Conservation (phyloP, 35 echinoderm and acorn worm genomes). For the Apostichopus japonicus region DNA sequence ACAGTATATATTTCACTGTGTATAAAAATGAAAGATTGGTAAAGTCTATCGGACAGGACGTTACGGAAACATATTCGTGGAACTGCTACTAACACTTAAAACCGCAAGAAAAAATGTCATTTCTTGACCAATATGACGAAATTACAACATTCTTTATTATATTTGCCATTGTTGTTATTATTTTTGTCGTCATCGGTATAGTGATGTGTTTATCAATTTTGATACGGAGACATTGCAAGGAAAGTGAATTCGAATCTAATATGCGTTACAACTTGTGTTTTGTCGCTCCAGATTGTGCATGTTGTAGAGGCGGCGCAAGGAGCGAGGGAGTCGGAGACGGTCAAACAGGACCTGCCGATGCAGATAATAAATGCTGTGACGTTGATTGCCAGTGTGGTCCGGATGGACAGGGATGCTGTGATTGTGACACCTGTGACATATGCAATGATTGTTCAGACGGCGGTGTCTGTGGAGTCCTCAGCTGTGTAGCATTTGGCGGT, state of each 20-base stretch:
- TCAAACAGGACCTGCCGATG: not conserved
- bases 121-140: slow-evolving; percentile 5
- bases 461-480: not conserved
- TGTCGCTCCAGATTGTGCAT: not conserved
- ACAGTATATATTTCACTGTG: no score
- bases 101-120: not conserved
- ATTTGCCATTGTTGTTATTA: not conserved
- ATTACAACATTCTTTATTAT: not conserved
- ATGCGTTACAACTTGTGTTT: not conserved
- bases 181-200: not conserved
- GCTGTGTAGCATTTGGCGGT: not conserved
- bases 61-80: no score
- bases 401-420: not conserved
- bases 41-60: no score
- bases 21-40: no score
- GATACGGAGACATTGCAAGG: not conserved
- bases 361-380: no score
- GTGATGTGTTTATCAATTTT: not conserved
- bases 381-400: not conserved
- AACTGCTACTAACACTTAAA: no score
- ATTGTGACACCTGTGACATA: not conserved
- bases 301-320: not conserved
- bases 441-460: not conserved
- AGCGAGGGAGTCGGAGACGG: not conserved
- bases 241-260: not conserved